Evolutionary conservation across 2,797 vertebrate genomes (phyloP), one percentile per base, ranked within the genome.

Genomic region (Mormyrus hasselquistii): DNA sequence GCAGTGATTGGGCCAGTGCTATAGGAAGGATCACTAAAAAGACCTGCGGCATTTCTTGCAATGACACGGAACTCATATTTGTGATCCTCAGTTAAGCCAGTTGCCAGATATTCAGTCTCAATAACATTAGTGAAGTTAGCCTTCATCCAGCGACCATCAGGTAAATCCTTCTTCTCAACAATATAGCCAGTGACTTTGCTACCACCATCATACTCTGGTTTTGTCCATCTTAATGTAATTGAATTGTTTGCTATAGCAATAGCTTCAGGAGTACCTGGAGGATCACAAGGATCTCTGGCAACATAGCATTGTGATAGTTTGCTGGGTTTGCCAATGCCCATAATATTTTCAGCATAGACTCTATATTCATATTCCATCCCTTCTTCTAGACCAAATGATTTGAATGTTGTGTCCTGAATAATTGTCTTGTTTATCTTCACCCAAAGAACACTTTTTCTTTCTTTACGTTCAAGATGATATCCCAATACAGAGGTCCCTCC

Each of bases 81-180:
- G 50, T 97, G 96, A 90, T 97, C 96, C 92, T 97, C 96, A 1
- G 96, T 94, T 65, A 99, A 96, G 91, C 98, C 98, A 91, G 97
- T 98, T 93, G 98, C 97, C 92, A 95, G 95, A 95, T 99, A 99
- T 0, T 99, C 97, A 16, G 97, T 99, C 92, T 99, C 99, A 92
- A 98, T 97, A 47, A 99, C 94, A 91, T 99, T 99, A 44, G 98
- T 99, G 92, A 99, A 99, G 93, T 99, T 99, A 88, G 98, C 97
- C 93, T 99, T 99, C 94, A 98, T 95, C 99, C 99, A 99, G 12
- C 99, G 98, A 57, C 99, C 99, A 4, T 99, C 98, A n/a, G 99
- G 99, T 89, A 99, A 93, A 90, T 99, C 99, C 92, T 99, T 99
- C 96, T 99, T 99, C 94, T 99, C 99, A 94, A 99, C 97, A 92